Conservation (phyloP, 2,888 invertebrate genomes). For the Seira sanloemensis region DNA sequence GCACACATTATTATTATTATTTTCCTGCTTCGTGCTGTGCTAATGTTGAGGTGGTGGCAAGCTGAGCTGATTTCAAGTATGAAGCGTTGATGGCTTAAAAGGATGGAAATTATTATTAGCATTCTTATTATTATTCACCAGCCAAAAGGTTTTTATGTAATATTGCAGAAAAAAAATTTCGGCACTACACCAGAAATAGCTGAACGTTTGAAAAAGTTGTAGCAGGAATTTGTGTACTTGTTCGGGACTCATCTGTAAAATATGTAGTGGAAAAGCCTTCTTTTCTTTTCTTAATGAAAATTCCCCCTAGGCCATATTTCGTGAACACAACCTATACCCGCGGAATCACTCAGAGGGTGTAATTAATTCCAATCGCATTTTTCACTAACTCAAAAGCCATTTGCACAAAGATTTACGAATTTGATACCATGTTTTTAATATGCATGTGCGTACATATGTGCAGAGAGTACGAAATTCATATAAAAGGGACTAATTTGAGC, state of each 20-base stretch:
- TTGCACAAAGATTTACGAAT: conserved; percentile 36
- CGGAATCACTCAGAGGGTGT: too few species aligned
- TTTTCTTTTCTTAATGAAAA: neutral
- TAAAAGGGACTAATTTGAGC: conserved; percentile 6
- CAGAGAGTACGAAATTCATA: neutral
- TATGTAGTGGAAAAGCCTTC: too few species aligned
- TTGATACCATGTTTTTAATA: conserved; percentile 8
- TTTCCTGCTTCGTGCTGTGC: conserved; percentile 2
- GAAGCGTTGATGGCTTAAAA: neutral
- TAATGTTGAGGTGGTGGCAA: neutral
- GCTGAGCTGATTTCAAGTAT: neutral
- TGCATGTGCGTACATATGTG: too few species aligned
- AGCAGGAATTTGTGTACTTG: too few species aligned
- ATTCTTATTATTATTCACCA: neutral
- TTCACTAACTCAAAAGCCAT: neutral
- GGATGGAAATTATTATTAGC: neutral
- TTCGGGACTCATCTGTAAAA: too few species aligned
- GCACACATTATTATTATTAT: neutral
- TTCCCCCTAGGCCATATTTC: too few species aligned
- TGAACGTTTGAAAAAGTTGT: too few species aligned
- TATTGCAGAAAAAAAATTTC: too few species aligned
- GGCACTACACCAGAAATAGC: too few species aligned
- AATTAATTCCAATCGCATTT: neutral
- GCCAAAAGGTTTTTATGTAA: too few species aligned
- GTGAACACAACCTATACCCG: too few species aligned